Evolutionary conservation across 2,888 invertebrate genomes (phyloP).

Genomic region (Drosophila macrothrix): DNA sequence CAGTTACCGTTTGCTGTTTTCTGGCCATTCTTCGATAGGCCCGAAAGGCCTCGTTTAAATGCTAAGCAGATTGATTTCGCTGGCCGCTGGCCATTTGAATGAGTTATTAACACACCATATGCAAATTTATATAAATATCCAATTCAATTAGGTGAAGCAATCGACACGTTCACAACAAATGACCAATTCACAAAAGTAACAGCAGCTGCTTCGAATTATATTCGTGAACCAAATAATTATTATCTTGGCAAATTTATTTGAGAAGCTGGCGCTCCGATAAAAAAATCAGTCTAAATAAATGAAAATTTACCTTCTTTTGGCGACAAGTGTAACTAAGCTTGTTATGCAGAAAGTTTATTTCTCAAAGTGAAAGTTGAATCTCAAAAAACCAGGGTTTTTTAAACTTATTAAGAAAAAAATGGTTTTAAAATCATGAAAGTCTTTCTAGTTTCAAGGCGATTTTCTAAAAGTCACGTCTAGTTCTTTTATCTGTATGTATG

Average conservation of each 20-base stretch:
- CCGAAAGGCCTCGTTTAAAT: slow-evolving; percentile 71
- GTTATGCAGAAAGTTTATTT: neutral
- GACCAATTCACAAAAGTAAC: neutral
- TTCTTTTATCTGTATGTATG: neutral
- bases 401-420: too few relatives aligned
- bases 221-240: neutral
- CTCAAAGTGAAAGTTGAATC: neutral
- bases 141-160: slow-evolving; percentile 39
- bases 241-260: neutral
- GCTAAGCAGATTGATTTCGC: slow-evolving; percentile 77
- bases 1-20: slow-evolving; percentile 50
- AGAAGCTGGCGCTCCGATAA: neutral
- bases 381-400: neutral
- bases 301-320: neutral
- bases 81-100: slow-evolving; percentile 45
- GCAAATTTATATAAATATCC: slow-evolving; percentile 62
- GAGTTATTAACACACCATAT: slow-evolving; percentile 73
- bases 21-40: slow-evolving; percentile 37
- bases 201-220: neutral
- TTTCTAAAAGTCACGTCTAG: neutral
- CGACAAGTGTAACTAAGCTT: neutral
- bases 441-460: neutral
- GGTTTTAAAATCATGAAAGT: too few relatives aligned
- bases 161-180: slow-evolving; percentile 29
- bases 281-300: neutral